These are phyloP conservation scores for Cichladusa arquata DNA, from an alignment of 2,113 vertebrate species.

Conservation along the genomic window DNA sequence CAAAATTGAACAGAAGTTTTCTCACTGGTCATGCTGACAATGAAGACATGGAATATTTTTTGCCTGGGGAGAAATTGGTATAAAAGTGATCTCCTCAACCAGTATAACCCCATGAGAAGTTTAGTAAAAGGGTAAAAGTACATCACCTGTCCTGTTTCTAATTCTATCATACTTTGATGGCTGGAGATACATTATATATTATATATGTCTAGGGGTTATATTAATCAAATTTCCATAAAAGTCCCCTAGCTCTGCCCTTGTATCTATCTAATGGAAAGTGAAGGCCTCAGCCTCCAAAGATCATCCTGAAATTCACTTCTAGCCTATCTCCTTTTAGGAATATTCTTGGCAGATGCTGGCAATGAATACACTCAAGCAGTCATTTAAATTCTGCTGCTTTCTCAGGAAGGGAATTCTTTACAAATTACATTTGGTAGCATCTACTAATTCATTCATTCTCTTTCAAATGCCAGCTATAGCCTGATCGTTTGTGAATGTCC, in stretches of 20 bases:
- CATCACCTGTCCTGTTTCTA: not conserved
- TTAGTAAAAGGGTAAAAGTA: not conserved
- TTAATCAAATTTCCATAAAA: not conserved
- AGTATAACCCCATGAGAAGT: not conserved
- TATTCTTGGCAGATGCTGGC: not conserved
- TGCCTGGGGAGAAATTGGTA: not conserved
- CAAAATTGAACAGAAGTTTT: not conserved
- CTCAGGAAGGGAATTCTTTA: not conserved
- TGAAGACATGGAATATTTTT: not conserved
- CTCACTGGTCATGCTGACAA: not conserved
- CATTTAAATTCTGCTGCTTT: constrained; percentile 30
- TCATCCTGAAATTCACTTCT: not conserved
- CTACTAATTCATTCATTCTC: constrained; percentile 15
- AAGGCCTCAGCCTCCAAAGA: not conserved
- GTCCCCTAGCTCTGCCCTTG: not conserved
- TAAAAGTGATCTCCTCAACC: not conserved
- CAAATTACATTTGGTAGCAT: constrained; percentile 21
- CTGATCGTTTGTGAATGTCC: not conserved
- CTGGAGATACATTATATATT: not conserved
- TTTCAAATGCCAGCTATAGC: not conserved
- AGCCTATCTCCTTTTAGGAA: not conserved
- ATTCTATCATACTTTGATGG: not conserved
- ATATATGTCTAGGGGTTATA: not conserved
- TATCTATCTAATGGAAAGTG: not conserved
- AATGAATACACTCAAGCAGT: constrained; percentile 6